These are phyloP conservation scores for Cygnus atratus DNA, from an alignment of 2,113 vertebrate species.

Conservation along the genomic window DNA sequence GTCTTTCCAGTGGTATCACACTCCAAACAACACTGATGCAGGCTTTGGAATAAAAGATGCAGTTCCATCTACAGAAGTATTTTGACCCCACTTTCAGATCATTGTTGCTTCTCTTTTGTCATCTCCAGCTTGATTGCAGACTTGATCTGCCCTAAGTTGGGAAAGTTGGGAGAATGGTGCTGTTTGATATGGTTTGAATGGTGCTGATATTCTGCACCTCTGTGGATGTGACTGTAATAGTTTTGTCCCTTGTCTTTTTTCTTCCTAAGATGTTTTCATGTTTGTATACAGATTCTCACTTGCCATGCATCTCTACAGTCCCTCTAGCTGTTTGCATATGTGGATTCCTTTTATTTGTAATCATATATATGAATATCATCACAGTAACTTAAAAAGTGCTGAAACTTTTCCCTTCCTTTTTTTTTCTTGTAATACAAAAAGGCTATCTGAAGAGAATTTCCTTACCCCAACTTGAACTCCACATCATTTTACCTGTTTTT, in stretches of 20 bases:
- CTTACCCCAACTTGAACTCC: neutral
- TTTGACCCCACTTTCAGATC: neutral
- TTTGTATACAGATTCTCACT: rapidly evolving
- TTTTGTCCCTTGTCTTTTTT: neutral
- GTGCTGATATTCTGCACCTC: neutral
- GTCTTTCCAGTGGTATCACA: neutral
- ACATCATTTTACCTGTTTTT: neutral
- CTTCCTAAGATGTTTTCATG: neutral
- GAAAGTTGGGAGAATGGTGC: neutral
- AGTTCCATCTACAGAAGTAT: neutral
- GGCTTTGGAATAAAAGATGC: neutral
- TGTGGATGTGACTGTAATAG: neutral
- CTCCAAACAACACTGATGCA: neutral
- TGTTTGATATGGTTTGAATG: neutral
- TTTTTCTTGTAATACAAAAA: neutral
- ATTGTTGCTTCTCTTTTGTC: neutral
- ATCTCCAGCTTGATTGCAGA: neutral
- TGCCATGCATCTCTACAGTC: neutral
- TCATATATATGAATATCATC: neutral
- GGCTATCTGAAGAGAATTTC: neutral
- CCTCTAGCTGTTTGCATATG: neutral
- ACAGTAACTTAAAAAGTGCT: neutral
- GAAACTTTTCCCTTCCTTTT: neutral
- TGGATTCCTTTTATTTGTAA: neutral
- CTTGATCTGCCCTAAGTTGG: neutral